Conservation (phyloP, 1,140 invertebrate species). For the Chironomus tepperi region DNA sequence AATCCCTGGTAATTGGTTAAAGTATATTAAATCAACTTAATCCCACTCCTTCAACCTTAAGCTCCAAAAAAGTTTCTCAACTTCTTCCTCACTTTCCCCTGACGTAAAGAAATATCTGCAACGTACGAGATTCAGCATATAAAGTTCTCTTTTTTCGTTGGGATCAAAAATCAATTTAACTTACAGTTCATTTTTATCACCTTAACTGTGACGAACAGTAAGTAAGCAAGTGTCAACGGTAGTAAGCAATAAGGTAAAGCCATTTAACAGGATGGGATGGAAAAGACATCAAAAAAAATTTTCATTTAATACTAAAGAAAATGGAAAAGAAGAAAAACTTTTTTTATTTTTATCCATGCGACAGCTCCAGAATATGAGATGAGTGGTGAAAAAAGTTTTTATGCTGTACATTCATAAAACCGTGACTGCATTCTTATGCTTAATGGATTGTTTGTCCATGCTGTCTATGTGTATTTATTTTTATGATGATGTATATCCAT, state of each 20-base stretch:
- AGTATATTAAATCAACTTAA: too few relatives aligned
- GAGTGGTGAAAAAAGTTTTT: background rate
- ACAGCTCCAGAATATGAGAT: conserved; percentile 11
- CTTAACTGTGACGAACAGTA: background rate
- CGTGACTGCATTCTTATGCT: background rate
- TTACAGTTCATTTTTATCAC: conserved; percentile 21
- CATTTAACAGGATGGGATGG: background rate
- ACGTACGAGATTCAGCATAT: background rate
- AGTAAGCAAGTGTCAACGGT: background rate
- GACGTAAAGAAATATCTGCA: background rate
- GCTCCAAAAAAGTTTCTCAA: background rate
- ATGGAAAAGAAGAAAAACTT: background rate
- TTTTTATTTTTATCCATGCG: background rate
- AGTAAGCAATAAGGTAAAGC: background rate
- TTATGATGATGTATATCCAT: too few relatives aligned
- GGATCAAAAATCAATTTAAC: conserved; percentile 24
- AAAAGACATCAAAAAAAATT: background rate
- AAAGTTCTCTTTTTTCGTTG: background rate
- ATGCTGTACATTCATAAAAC: background rate
- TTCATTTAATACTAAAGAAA: background rate
- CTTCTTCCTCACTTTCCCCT: background rate
- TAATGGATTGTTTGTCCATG: too few relatives aligned
- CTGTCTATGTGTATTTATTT: too few relatives aligned
- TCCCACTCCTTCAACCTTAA: too few relatives aligned
- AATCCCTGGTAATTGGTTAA: too few relatives aligned